Evolutionary conservation across 2,888 invertebrate genomes (phyloP).

Genomic region (Choristoneura rosaceana): DNA sequence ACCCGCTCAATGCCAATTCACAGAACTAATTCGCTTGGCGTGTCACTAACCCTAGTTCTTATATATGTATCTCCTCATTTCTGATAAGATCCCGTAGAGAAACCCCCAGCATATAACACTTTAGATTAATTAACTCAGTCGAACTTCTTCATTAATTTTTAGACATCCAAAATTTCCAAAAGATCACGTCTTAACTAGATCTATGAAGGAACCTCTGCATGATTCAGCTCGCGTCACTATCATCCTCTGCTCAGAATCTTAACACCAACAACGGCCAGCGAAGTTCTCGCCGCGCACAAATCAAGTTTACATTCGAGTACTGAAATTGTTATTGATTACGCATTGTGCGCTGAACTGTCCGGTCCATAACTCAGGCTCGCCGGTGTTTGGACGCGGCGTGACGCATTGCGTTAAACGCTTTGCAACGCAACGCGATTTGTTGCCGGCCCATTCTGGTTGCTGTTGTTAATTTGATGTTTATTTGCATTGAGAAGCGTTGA

Average conservation of each 20-base stretch:
- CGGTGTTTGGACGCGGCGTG: conserved; percentile 70
- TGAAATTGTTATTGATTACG: conserved; percentile 81
- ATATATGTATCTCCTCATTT: no score
- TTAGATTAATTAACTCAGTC: no score
- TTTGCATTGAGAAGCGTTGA: conserved; percentile 24
- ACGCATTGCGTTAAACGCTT: conserved; percentile 50
- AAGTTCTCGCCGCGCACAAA: conserved; percentile 58
- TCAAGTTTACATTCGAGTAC: conserved; percentile 62
- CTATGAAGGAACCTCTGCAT: no score
- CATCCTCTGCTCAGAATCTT: not conserved
- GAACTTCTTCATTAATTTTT: no score
- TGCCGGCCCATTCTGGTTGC: conserved; percentile 8
- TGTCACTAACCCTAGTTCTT: no score
- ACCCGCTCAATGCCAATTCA: no score
- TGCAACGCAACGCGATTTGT: conserved; percentile 34
- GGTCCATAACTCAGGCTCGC: conserved; percentile 73
- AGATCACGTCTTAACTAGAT: no score
- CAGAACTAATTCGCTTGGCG: no score
- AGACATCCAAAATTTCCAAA: no score
- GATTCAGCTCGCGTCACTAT: not conserved
- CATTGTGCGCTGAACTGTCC: conserved; percentile 62
- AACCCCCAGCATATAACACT: no score
- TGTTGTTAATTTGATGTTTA: conserved; percentile 38
- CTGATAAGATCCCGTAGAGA: no score
- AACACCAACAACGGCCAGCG: conserved; percentile 9